Evolutionary conservation across 2,113 vertebrate genomes (phyloP).

Genomic region (Polyodon spathula): DNA sequence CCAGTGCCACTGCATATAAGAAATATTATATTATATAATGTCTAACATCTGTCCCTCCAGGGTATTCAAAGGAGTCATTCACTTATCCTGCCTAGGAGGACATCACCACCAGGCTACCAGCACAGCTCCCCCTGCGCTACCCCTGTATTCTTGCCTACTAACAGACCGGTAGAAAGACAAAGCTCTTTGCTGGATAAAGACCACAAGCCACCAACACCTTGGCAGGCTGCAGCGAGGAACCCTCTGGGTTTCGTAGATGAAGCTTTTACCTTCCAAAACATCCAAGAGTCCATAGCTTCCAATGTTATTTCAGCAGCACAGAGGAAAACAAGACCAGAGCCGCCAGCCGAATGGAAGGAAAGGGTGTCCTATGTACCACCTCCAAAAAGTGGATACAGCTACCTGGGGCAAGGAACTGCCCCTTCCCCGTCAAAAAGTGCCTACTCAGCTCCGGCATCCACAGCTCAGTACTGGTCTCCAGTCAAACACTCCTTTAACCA

Average conservation of each 20-base stretch:
- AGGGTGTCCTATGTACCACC: constrained; percentile 50
- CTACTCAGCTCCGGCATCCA: constrained; percentile 30
- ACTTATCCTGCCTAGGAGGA: constrained; percentile 64
- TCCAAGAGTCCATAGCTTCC: constrained; percentile 70
- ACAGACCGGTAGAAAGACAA: constrained; percentile 36
- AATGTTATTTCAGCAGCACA: constrained; percentile 73
- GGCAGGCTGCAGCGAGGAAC: constrained; percentile 82
- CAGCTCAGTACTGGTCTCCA: constrained; percentile 45
- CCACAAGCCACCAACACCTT: constrained; percentile 67
- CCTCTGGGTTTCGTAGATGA: constrained; percentile 84
- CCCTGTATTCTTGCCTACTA: constrained; percentile 36
- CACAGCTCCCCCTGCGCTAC: constrained; percentile 46
- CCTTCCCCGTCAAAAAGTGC: constrained; percentile 38
- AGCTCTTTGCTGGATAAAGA: constrained; percentile 41
- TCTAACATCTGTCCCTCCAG: constrained; percentile 43
- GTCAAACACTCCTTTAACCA: constrained; percentile 50
- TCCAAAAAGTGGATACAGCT: constrained; percentile 26
- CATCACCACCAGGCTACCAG: constrained; percentile 34
- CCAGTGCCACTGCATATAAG: no score
- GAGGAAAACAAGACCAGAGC: constrained; percentile 68
- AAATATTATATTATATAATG: constrained; percentile 11
- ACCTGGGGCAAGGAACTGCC: constrained; percentile 29
- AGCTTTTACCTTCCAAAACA: constrained; percentile 65
- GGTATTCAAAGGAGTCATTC: constrained; percentile 53
- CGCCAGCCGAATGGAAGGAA: constrained; percentile 66